Evolutionary conservation across 2,113 vertebrate species (phyloP).

Genomic region (Bubalus kerabau): DNA sequence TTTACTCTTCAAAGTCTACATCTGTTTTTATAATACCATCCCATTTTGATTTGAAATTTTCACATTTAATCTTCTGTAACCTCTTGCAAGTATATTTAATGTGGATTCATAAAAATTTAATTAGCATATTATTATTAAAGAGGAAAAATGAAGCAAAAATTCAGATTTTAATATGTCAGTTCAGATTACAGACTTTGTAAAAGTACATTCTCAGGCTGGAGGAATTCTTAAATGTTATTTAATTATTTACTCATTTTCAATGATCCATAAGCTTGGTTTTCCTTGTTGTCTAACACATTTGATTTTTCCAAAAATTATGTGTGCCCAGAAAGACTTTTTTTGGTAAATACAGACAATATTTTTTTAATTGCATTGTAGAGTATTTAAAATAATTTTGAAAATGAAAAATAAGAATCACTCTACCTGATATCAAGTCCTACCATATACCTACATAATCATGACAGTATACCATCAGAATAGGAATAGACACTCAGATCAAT

Average conservation of each 20-base stretch:
- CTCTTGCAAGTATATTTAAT: neutral
- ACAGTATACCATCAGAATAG: neutral
- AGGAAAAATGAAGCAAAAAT: conserved; percentile 17
- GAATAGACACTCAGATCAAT: neutral
- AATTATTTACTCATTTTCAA: neutral
- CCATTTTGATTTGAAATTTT: neutral
- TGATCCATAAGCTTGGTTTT: neutral
- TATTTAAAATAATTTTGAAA: neutral
- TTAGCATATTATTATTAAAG: neutral
- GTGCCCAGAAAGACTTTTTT: neutral
- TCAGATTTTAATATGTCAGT: neutral
- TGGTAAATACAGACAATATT: neutral
- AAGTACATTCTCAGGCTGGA: neutral
- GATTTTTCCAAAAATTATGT: neutral
- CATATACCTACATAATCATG: neutral
- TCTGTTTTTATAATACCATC: neutral
- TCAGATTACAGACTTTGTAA: neutral
- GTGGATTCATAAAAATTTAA: conserved; percentile 29
- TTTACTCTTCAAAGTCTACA: neutral
- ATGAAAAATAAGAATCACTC: neutral
- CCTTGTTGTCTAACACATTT: neutral
- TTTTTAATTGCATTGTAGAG: neutral
- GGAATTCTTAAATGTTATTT: neutral
- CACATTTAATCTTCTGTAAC: neutral
- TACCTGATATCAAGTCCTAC: neutral